These are phyloP conservation scores for Elmis aenea DNA, from an alignment of 2,888 invertebrate genomes.

Conservation along the genomic window DNA sequence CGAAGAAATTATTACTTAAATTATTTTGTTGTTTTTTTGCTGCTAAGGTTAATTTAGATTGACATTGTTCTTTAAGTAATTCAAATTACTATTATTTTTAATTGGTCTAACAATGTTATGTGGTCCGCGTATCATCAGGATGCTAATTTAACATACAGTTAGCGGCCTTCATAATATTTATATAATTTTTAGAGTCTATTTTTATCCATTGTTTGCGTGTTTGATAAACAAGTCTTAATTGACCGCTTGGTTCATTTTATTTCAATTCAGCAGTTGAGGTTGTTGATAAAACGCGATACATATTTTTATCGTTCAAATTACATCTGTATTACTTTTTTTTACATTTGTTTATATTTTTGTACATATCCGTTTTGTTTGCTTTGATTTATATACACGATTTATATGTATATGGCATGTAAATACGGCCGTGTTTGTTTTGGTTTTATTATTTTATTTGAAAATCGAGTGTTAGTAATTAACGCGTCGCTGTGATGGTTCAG, in stretches of 20 bases:
- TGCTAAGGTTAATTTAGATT: too few relatives aligned
- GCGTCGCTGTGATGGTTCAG: too few relatives aligned
- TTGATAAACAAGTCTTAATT: constrained; percentile 8
- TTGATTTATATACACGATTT: constrained; percentile 3
- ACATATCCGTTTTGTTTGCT: constrained; percentile 1
- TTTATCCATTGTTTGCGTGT: constrained; percentile 6
- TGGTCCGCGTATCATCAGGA: too few relatives aligned
- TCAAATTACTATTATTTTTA: too few relatives aligned
- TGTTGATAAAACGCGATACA: constrained; percentile 8
- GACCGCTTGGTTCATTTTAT: constrained; percentile 9
- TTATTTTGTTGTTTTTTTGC: too few relatives aligned
- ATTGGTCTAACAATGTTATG: too few relatives aligned
- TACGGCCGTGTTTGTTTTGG: constrained; percentile 5
- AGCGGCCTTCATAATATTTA: constrained; percentile 6
- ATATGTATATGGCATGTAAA: constrained; percentile 3
- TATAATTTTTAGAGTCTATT: constrained; percentile 9
- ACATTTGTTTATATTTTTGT: too few relatives aligned
- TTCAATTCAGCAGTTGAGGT: constrained; percentile 3
- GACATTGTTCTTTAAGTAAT: too few relatives aligned
- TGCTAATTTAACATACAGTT: too few relatives aligned
- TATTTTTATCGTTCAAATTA: constrained; percentile 1
- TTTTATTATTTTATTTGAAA: constrained; percentile 1
- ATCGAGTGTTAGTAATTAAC: too few relatives aligned
- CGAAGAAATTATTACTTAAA: too few relatives aligned
- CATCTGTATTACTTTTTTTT: too few relatives aligned